Evolutionary conservation across 2,888 invertebrate species (phyloP), one percentile per base, ranked within the genome.

Genomic region (Choreutis nemorana): DNA sequence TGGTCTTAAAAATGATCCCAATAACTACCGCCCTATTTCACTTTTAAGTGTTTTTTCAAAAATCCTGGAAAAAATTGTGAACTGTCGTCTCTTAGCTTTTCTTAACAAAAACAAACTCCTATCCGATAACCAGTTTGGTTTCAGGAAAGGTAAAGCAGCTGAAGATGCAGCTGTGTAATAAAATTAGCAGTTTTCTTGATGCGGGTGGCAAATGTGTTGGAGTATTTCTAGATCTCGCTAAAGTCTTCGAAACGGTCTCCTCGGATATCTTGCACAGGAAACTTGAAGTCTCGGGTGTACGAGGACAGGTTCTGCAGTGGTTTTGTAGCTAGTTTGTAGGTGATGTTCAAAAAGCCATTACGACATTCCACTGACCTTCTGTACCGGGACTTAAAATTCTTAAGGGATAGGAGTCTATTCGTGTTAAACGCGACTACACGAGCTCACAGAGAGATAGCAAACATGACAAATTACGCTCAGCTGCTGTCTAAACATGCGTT

Each of bases 21-120:
- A 4, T 7, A 23, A 23, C n/a, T 23, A 23, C n/a, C 4, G 23
- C 4, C 23, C 23, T 23, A 23, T 23, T 23, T 23, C 23, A n/a
- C n/a, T n/a, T n/a, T n/a, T n/a, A n/a, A n/a, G n/a, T n/a, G n/a
- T n/a, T n/a, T n/a, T n/a, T n/a, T n/a, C 23, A 4, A 23, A 23
- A 23, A 4, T 23, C 10, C 23, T 23, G 5, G 23, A 23, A n/a
- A 23, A n/a, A 23, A 23, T 23, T 23, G 23, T 23, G 4, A 23
- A 23, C n/a, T 9, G 4, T 4, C 4, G 23, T 4, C 23, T 23
- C 4, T 6, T n/a, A 4, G 10, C 23, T 9, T 23, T 9, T n/a
- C 23, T 23, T 9, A 10, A 23, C 5, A 6, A 4, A 23, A 23
- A 23, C 23, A 23, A n/a, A n/a, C 6, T 23, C 6, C 10, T 23